These are phyloP conservation scores for Myotis lucifugus DNA, from an alignment of 2,113 vertebrate species.

Conservation along the genomic window DNA sequence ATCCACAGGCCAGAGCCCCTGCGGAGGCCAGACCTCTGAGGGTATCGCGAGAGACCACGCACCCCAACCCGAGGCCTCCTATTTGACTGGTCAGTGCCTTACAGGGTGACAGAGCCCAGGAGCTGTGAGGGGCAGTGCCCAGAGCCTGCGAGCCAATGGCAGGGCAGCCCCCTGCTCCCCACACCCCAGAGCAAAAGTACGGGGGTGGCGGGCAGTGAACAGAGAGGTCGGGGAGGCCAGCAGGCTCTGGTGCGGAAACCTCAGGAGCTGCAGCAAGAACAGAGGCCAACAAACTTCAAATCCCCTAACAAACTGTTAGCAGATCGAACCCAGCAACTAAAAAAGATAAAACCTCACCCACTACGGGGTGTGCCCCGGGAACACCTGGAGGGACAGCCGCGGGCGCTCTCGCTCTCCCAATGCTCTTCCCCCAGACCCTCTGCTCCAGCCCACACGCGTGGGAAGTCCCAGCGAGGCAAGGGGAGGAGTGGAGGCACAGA, in stretches of 20 bases:
- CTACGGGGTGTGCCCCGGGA: background rate
- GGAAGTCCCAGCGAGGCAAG: background rate
- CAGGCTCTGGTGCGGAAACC: background rate
- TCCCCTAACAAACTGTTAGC: background rate
- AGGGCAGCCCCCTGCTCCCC: background rate
- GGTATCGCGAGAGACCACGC: rapidly evolving
- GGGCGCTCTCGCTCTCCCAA: no score
- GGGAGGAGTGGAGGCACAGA: background rate
- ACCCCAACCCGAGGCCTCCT: background rate
- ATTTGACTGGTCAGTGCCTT: background rate
- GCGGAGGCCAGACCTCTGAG: background rate
- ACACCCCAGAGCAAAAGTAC: no score
- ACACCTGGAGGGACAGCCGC: no score
- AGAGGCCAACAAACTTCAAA: background rate
- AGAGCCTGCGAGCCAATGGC: background rate
- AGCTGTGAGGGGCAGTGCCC: background rate
- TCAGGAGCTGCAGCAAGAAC: background rate
- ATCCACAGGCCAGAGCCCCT: background rate
- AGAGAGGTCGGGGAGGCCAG: background rate
- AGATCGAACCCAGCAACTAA: background rate
- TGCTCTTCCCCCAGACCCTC: no score
- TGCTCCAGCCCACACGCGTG: background rate
- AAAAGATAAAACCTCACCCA: background rate
- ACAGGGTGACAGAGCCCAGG: background rate
- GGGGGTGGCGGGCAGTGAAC: background rate